Evolutionary conservation across 2,888 invertebrate species (phyloP).

Genomic region (Eupithecia abbreviata): DNA sequence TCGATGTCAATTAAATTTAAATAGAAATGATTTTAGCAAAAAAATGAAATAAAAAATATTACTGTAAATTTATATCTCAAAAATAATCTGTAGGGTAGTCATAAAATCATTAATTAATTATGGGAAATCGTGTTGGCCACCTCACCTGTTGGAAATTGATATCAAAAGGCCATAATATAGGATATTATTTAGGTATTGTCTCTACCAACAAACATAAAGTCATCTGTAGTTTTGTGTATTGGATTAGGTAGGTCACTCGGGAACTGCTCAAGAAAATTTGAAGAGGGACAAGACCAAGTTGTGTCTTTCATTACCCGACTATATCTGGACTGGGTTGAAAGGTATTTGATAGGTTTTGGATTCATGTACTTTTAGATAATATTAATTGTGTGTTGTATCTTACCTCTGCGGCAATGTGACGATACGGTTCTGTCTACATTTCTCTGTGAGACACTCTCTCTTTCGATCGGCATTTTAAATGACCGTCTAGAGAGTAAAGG

Average conservation of each 20-base stretch:
- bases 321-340: slow-evolving; percentile 11
- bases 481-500: slow-evolving; percentile 88
- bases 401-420: slow-evolving; percentile 81
- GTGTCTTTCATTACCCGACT: slow-evolving; percentile 15
- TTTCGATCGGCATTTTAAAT: slow-evolving; percentile 85
- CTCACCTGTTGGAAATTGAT: slow-evolving; percentile 15
- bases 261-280: slow-evolving; percentile 35
- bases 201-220: slow-evolving; percentile 17
- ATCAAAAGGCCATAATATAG: slow-evolving; percentile 7
- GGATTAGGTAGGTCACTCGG: slow-evolving; percentile 37
- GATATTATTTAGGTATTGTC: slow-evolving; percentile 2
- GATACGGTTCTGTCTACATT: slow-evolving; percentile 83
- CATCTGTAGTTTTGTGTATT: slow-evolving; percentile 31
- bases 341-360: slow-evolving; percentile 17
- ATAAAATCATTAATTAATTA: slow-evolving; percentile 1
- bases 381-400: slow-evolving; percentile 71
- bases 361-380: slow-evolving; percentile 62
- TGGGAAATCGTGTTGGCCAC: slow-evolving; percentile 17
- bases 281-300: slow-evolving; percentile 17
- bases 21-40: neutral
- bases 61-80: neutral
- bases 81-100: neutral
- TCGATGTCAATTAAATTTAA: slow-evolving; percentile 10
- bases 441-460: slow-evolving; percentile 83
- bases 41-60: neutral